These are phyloP conservation scores for Orycteropus afer DNA, from an alignment of 2,113 vertebrate species.

Conservation along the genomic window DNA sequence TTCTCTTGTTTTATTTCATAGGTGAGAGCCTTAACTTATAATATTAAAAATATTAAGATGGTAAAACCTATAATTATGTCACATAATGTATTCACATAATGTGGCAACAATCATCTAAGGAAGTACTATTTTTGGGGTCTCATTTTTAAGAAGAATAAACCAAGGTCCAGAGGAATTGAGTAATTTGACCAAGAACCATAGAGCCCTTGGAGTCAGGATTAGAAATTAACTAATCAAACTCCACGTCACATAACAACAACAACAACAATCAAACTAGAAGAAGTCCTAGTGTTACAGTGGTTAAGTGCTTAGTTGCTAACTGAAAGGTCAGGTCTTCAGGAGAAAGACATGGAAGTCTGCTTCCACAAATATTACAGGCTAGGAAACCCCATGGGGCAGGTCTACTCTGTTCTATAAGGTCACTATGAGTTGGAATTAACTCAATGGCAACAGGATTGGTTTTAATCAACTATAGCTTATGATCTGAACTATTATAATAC, in stretches of 20 bases:
- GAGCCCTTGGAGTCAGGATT: background rate
- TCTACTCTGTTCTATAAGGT: too few relatives aligned
- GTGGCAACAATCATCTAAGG: background rate
- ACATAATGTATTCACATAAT: background rate
- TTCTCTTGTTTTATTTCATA: constrained; percentile 17
- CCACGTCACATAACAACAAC: background rate
- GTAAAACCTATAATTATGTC: background rate
- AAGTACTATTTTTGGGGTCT: background rate
- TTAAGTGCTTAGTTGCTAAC: background rate
- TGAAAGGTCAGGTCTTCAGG: background rate
- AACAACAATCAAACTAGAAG: background rate
- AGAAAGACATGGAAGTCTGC: too few relatives aligned
- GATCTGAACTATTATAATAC: background rate
- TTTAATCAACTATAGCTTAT: background rate
- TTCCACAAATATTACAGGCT: too few relatives aligned
- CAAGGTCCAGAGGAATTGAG: background rate
- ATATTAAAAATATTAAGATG: background rate
- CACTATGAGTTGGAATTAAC: too few relatives aligned
- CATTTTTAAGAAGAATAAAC: background rate
- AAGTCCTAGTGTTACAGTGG: background rate
- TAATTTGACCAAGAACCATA: background rate
- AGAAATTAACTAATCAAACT: background rate
- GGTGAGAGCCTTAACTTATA: constrained; percentile 2
- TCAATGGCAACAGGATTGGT: too few relatives aligned
- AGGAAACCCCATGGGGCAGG: too few relatives aligned